These are phyloP conservation scores for Corydoras maculifer DNA, from an alignment of 2,113 vertebrate species.

Conservation along the genomic window DNA sequence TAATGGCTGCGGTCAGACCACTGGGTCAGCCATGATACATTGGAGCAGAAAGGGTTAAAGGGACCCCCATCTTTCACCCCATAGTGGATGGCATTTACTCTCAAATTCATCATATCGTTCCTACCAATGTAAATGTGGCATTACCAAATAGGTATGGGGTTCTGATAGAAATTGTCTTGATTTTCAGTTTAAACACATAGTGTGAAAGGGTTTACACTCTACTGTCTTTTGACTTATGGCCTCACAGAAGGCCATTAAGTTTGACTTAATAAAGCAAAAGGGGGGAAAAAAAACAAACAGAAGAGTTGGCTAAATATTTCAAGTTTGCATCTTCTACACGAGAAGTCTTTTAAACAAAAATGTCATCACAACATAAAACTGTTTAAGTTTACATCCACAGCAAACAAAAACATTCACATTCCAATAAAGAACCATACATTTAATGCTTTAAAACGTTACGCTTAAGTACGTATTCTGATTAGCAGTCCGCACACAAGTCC, in stretches of 20 bases:
- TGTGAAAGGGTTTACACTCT: no score
- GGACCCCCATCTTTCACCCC: no score
- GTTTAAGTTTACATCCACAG: conserved; percentile 7
- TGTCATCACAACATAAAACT: conserved; percentile 6
- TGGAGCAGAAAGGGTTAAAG: no score
- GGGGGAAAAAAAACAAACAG: background rate
- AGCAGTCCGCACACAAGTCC: conserved; percentile 24
- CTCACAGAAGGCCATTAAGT: conserved; percentile 9
- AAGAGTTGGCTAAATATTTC: conserved; percentile 20
- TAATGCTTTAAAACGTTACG: conserved; percentile 13
- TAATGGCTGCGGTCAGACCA: no score
- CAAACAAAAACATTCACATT: conserved; percentile 27
- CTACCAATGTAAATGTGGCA: no score
- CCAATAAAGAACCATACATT: conserved; percentile 21
- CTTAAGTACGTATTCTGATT: conserved; percentile 15
- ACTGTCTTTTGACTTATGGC: conserved; percentile 4
- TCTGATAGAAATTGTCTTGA: no score
- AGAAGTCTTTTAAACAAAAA: conserved; percentile 6
- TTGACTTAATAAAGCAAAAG: conserved; percentile 2
- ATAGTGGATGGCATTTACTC: no score
- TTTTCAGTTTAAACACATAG: no score
- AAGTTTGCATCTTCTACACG: conserved; percentile 16
- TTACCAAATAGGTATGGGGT: no score
- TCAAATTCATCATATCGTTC: no score
- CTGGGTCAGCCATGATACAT: no score